These are phyloP conservation scores for Sminthurinus aureus DNA, from an alignment of 2,888 invertebrate genomes.

Conservation along the genomic window DNA sequence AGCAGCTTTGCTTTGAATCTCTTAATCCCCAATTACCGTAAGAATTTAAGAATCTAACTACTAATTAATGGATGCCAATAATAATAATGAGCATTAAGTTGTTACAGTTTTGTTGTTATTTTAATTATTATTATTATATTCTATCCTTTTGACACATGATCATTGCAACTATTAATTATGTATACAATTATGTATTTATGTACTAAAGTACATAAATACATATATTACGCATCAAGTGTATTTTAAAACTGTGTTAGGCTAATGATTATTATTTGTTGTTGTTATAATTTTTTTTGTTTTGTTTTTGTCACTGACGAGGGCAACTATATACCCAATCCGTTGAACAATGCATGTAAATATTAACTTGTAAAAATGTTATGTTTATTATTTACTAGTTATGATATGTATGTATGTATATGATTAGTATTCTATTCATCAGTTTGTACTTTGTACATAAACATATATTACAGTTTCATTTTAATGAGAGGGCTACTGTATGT, in stretches of 20 bases:
- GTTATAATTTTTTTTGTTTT: background rate
- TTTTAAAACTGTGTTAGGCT: background rate
- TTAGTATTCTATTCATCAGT: too few species aligned
- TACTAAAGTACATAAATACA: background rate
- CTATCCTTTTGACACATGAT: background rate
- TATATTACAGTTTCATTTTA: too few species aligned
- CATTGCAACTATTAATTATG: background rate
- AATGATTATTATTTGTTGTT: background rate
- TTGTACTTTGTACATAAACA: too few species aligned
- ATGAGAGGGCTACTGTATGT: too few species aligned
- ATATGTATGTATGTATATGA: too few species aligned
- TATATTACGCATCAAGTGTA: too few species aligned
- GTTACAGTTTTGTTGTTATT: too few species aligned
- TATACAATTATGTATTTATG: background rate
- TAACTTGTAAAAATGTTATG: conserved; percentile 2
- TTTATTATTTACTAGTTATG: background rate
- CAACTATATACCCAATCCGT: conserved; percentile 1
- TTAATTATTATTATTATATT: background rate
- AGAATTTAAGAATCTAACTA: background rate
- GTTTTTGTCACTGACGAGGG: conserved; percentile 3
- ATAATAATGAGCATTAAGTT: too few species aligned
- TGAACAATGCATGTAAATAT: conserved; percentile 32
- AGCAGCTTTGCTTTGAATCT: background rate
- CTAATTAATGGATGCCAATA: background rate
- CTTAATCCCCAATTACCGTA: background rate